phyloP scores from a whole-genome alignment of 1,140 invertebrate genomes.

The Zaprionus tsacasi region DNA sequence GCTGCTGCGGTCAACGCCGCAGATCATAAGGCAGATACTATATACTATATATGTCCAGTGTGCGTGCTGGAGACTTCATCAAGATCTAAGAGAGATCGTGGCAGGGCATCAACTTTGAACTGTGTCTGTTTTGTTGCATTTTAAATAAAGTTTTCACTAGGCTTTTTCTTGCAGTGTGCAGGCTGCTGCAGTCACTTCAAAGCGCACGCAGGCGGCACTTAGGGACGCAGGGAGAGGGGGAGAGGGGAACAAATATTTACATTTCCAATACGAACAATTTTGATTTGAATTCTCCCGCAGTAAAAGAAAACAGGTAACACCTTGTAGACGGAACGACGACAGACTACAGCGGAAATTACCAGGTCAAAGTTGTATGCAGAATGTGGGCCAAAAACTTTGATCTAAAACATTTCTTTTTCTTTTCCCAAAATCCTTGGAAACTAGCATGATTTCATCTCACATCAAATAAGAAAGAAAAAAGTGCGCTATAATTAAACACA shows the following conservation, averaged over 20 bases:
- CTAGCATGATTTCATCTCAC: slow-evolving; percentile 2
- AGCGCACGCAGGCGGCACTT: slow-evolving; percentile 77
- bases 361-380: not conserved
- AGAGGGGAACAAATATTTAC: slow-evolving; percentile 71
- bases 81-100: slow-evolving; percentile 37
- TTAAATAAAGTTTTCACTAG: slow-evolving; percentile 19
- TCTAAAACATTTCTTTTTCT: slow-evolving; percentile 3
- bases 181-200: slow-evolving; percentile 58
- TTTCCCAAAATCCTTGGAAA: slow-evolving; percentile 7
- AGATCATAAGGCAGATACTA: slow-evolving; percentile 60
- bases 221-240: slow-evolving; percentile 8
- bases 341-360: slow-evolving; percentile 39
- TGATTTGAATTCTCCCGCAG: slow-evolving; percentile 67
- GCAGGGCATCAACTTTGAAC: slow-evolving; percentile 69
- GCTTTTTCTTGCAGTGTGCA: too few species aligned
- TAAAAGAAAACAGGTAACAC: slow-evolving; percentile 47
- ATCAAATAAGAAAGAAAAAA: slow-evolving; percentile 3
- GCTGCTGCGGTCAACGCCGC: slow-evolving; percentile 68
- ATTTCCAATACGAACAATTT: slow-evolving; percentile 78
- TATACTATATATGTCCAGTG: slow-evolving; percentile 45
- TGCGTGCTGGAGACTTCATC: slow-evolving; percentile 54
- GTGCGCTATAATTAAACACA: slow-evolving; percentile 12
- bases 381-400: slow-evolving; percentile 23
- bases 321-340: slow-evolving; percentile 2
- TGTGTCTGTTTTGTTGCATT: slow-evolving; percentile 42